Base-by-base conservation (phyloP, 2,888 invertebrate species). In the Drosophila bunnanda region DNA sequence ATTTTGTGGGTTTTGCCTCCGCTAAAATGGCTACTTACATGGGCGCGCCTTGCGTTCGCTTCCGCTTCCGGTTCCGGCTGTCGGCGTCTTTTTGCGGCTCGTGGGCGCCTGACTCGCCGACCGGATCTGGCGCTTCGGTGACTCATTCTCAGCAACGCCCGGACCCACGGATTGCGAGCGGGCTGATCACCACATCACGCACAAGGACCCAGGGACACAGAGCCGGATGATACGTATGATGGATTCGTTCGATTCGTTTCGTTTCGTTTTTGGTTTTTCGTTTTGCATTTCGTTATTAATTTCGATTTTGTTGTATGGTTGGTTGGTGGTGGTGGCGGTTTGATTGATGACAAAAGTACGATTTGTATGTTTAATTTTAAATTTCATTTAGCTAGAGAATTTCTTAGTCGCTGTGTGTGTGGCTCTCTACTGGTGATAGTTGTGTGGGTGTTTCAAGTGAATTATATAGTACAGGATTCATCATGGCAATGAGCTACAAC, bases 101-200 rank as follows among this genome's bases (percentile, higher is more conserved):
- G 91, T 85, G 69, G 93, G 92, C 62, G 92, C 92, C 82, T 92
- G 92, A 81, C 93, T 93, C 65, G 92, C 92, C 48, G 92, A 92
- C 76, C 93, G 93, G 53, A 96, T 95, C 87, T 96, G 96, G 78
- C 96, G 95, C 89, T 96, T 96, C 30, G 97, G 96, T 56, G 97
- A 97, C 93, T 95, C 96, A 89, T 95, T 95, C 58, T 93, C 93
- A 78, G 93, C 93, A 77, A 93, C 93, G 77, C 93, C 93, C 50
- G 95, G 95, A 76, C 95, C 96, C 82, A 95, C 95, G 69, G 95
- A 95, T 91, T 95, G 95, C 66, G 95, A 95, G 88, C 95, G 94
- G 91, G 94, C 94, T 92, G 80, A 75, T 52, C 50, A 32, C 48
- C 46, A 4, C 36, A 46, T 30, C 62, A 48, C 58, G 52, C 50